A percentile compares a stretch with the other conserved stretches of the same genome.
Conservation (phyloP, 2,888 invertebrate genomes). For the Drosophila prostipennis region DNA sequence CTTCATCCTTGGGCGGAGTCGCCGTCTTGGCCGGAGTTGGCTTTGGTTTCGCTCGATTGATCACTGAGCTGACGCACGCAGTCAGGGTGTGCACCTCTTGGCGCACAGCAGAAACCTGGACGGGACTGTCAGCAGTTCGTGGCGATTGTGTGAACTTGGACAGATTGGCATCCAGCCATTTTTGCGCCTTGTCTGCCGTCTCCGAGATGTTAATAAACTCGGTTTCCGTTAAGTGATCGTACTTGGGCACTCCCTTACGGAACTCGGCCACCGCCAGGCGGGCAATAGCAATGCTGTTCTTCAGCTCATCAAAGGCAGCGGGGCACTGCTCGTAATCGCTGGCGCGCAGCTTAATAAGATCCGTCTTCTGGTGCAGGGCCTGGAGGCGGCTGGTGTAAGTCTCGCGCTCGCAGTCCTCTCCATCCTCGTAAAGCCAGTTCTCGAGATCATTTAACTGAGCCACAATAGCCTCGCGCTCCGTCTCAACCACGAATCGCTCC, state of each 20-base stretch:
- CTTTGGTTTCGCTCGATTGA: slow-evolving; percentile 96
- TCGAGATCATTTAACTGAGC: slow-evolving; percentile 92
- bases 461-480: slow-evolving; percentile 88
- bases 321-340: slow-evolving; percentile 93
- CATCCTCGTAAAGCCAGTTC: slow-evolving; percentile 98
- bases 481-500: slow-evolving; percentile 90
- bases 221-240: slow-evolving; percentile 91
- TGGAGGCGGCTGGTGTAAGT: slow-evolving; percentile 88
- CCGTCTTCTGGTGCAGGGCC: slow-evolving; percentile 90
- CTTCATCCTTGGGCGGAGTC: slow-evolving; percentile 69
- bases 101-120: slow-evolving; percentile 91
- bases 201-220: slow-evolving; percentile 92
- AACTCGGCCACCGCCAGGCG: slow-evolving; percentile 91
- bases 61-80: slow-evolving; percentile 88
- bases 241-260: slow-evolving; percentile 89
- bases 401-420: slow-evolving; percentile 94
- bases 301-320: slow-evolving; percentile 91
- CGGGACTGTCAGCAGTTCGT: slow-evolving; percentile 90
- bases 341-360: slow-evolving; percentile 94
- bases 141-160: slow-evolving; percentile 87
- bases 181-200: slow-evolving; percentile 88
- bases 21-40: slow-evolving; percentile 84
- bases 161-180: slow-evolving; percentile 93
- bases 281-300: slow-evolving; percentile 90
- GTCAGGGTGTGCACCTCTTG: slow-evolving; percentile 88